Evolutionary conservation across 2,113 vertebrate species (phyloP).

Genomic region (Sprattus sprattus): DNA sequence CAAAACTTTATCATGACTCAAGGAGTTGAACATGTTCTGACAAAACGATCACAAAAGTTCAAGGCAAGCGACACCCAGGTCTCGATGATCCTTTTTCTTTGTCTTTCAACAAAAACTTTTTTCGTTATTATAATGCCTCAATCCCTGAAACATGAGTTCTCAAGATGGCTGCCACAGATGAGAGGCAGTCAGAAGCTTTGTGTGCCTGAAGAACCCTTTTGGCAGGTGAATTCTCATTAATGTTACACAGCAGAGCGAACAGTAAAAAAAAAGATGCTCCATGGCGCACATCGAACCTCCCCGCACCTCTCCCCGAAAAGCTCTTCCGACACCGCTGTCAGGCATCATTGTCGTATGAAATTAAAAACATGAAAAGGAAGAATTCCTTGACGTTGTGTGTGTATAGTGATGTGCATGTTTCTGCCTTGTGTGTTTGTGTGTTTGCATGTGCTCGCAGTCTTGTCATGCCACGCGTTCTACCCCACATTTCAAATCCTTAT

Average conservation of each 20-base stretch:
- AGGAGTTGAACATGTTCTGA: neutral
- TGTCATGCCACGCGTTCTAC: neutral
- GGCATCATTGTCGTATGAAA: constrained; percentile 71
- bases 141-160: neutral
- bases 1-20: neutral
- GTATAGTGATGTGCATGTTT: constrained; percentile 16
- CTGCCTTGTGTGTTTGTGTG: neutral
- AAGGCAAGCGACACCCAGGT: neutral
- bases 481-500: neutral
- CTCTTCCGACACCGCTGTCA: constrained; percentile 64
- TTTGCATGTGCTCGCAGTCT: neutral
- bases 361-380: constrained; percentile 68
- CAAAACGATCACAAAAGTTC: constrained; percentile 17
- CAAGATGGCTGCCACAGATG: constrained; percentile 13
- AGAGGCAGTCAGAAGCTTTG: neutral
- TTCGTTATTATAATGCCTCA: neutral
- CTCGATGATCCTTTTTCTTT: neutral
- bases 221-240: constrained; percentile 57
- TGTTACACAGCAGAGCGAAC: constrained; percentile 49
- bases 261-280: constrained; percentile 42
- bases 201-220: neutral
- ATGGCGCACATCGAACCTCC: constrained; percentile 55
- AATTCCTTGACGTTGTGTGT: constrained; percentile 67
- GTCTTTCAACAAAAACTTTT: neutral
- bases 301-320: constrained; percentile 9